Evolutionary conservation across 2,888 invertebrate species (phyloP).

Genomic region (Chrysolina haemoptera): DNA sequence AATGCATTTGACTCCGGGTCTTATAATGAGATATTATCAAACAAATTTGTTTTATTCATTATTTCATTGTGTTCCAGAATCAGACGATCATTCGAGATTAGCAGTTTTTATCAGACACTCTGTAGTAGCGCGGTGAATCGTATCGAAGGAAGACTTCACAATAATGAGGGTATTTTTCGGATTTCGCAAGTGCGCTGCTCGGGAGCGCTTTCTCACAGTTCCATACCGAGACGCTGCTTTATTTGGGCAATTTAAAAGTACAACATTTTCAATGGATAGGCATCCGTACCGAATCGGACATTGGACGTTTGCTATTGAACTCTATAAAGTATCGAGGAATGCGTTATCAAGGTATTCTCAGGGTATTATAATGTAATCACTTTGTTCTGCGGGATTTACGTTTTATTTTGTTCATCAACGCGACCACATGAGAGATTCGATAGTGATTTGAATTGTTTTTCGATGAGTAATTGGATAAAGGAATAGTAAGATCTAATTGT

Average conservation of each 20-base stretch:
- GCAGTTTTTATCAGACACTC: background rate
- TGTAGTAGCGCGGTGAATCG: background rate
- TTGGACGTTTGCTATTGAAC: conserved; percentile 49
- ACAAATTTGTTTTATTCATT: no score
- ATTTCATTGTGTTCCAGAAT: no score
- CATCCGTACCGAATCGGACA: conserved; percentile 46
- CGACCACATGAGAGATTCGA: background rate
- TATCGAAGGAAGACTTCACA: conserved; percentile 1
- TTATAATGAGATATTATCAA: no score
- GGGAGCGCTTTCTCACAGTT: conserved; percentile 59
- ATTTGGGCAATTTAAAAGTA: conserved; percentile 63
- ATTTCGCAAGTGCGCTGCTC: conserved; percentile 50
- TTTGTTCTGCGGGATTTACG: conserved; percentile 53
- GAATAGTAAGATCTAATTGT: background rate
- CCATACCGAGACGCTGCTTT: conserved; percentile 62
- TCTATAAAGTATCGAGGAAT: conserved; percentile 46
- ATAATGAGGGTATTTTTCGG: conserved; percentile 42
- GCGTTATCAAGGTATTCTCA: conserved; percentile 42
- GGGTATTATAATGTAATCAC: conserved; percentile 40
- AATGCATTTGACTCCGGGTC: no score
- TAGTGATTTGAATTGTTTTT: conserved; percentile 5
- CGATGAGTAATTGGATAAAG: background rate
- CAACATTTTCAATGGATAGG: conserved; percentile 60
- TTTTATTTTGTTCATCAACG: conserved; percentile 45
- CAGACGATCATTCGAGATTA: no score